Base-by-base conservation (phyloP, 2,113 vertebrate species). In the Scomber scombrus region DNA sequence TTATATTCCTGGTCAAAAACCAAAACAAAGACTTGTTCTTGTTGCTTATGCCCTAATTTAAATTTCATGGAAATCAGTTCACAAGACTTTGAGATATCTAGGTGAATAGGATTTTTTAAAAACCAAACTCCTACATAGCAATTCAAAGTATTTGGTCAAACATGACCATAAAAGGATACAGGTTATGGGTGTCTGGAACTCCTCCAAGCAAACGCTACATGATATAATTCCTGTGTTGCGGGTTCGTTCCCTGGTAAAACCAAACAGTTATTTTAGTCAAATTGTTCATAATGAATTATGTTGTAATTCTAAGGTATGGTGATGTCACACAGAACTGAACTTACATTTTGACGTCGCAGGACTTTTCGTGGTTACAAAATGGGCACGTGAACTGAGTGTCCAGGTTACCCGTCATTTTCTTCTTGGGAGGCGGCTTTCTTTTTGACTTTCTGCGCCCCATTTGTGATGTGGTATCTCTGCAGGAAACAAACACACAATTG, bases 111-210 rank as follows among this genome's bases (percentile, higher is more conserved):
- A 40, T 9, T 9, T 9, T 9, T 9, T 7, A 40, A 40, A 40
- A 40, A 40, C 7, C 34, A 40, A 40, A 40, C 8, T 4, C 34
- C 52, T 11, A 70, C n/a, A 43, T 19, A 23, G 2, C 18, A 5
- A 46, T 49, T 65, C 10, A 26, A 23, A 21, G 12, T n/a, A 34
- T 34, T 3, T 34, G 11, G 3, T 11, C 19, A 15, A 15, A 45
- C 10, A 6, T n/a, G 18, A 5, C 49, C 5, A 76, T 63, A 13
- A 85, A 96, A 97, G 96, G 96, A 97, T 98, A 98, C 97, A 98
- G 0, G 97, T 98, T 80, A 98, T 98, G 10, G 97, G 97, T 0
- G 97, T 98, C 93, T 98, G 97, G 91, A 98, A 98, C 89, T 98
- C 97, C 84, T 98, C 97, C 85, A 98, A 93, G 83, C 97, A 98